phyloP scores from a whole-genome alignment of 1,140 invertebrate genomes.

The Gerris buenoi region DNA sequence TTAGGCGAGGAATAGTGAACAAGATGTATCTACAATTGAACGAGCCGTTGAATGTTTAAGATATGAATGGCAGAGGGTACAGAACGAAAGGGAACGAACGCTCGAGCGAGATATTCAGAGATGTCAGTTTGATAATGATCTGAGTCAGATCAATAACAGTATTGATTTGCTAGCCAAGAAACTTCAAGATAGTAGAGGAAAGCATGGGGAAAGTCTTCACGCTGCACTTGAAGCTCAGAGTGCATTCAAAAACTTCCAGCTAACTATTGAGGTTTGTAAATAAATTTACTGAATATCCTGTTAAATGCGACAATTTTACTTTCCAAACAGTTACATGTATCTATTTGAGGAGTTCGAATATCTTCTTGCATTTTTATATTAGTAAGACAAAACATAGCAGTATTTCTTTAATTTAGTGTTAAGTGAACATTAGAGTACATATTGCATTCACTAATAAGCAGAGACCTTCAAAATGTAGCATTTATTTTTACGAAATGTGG shows the following conservation, averaged over 20 bases:
- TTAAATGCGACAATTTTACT: too few relatives aligned
- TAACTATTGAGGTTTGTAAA: constrained; percentile 49
- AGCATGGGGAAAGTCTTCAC: constrained; percentile 54
- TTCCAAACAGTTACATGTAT: too few relatives aligned
- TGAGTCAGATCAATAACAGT: constrained; percentile 55
- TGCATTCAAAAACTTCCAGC: constrained; percentile 62
- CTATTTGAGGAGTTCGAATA: too few relatives aligned
- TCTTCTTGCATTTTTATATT: too few relatives aligned
- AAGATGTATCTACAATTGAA: constrained; percentile 54
- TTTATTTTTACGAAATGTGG: too few relatives aligned
- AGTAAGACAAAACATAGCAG: too few relatives aligned
- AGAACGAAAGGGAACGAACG: constrained; percentile 39
- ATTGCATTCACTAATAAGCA: too few relatives aligned
- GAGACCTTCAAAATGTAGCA: too few relatives aligned
- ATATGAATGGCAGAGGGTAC: constrained; percentile 41
- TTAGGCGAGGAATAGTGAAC: constrained; percentile 36
- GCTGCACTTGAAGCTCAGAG: constrained; percentile 50
- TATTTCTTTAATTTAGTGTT: too few relatives aligned
- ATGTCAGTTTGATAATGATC: constrained; percentile 52
- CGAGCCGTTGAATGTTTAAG: constrained; percentile 38
- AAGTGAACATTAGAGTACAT: too few relatives aligned
- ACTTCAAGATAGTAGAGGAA: constrained; percentile 42
- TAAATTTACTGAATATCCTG: too few relatives aligned
- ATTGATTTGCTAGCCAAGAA: constrained; percentile 49
- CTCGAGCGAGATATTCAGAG: constrained; percentile 48